Conservation (phyloP, 2,113 vertebrate genomes). For the Seriola dumerili region DNA sequence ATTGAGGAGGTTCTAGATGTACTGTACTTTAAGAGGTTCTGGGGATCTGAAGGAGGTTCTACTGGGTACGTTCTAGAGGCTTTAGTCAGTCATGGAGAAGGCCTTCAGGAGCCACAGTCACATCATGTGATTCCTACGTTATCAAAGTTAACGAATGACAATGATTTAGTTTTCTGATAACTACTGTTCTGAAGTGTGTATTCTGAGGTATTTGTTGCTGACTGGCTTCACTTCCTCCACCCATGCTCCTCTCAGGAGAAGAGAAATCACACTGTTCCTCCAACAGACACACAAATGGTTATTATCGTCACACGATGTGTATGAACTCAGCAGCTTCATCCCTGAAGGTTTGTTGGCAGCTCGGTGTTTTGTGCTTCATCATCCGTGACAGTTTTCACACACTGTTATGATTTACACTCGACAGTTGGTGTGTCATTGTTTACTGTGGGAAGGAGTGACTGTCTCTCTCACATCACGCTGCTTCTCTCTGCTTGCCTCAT, state of each 20-base stretch:
- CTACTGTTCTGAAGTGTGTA: too few relatives aligned
- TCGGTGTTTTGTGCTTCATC: slow-evolving; percentile 17
- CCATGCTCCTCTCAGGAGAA: not conserved
- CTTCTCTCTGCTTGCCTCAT: not conserved
- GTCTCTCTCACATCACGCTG: not conserved
- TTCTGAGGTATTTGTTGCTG: too few relatives aligned
- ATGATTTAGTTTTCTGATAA: too few relatives aligned
- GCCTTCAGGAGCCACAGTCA: too few relatives aligned
- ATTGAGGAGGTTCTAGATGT: too few relatives aligned
- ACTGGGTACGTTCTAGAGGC: too few relatives aligned
- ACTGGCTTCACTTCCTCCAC: not conserved
- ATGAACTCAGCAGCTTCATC: not conserved
- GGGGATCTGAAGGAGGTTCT: too few relatives aligned
- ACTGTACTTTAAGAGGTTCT: too few relatives aligned
- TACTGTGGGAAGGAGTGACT: not conserved
- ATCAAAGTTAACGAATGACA: too few relatives aligned
- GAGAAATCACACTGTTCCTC: not conserved
- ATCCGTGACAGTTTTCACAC: slow-evolving; percentile 11
- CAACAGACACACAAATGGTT: not conserved
- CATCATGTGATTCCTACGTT: too few relatives aligned
- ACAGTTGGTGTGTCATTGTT: not conserved
- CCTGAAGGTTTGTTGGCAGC: slow-evolving; percentile 23
- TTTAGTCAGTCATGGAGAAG: too few relatives aligned
- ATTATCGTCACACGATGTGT: slow-evolving; percentile 13
- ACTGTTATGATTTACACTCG: not conserved